These are phyloP conservation scores for Zhuqinia jingwanae DNA, from an alignment of 2,888 invertebrate genomes.

Conservation along the genomic window DNA sequence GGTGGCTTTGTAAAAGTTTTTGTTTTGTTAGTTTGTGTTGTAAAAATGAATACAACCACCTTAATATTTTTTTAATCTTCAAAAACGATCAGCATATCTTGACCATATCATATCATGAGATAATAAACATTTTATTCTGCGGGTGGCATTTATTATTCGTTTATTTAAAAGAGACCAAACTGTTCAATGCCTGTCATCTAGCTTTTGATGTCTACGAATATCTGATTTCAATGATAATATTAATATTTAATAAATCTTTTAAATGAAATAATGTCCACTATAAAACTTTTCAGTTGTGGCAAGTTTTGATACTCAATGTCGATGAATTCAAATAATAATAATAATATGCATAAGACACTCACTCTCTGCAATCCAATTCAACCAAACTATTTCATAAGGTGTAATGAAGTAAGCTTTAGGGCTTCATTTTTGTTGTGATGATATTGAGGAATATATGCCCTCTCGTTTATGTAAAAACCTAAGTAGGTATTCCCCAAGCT, in stretches of 20 bases:
- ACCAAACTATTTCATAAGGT: too few relatives aligned
- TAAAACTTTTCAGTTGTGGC: neutral
- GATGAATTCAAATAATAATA: neutral
- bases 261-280: too few relatives aligned
- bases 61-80: too few relatives aligned
- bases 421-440: neutral
- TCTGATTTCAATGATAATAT: constrained; percentile 34
- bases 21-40: too few relatives aligned
- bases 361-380: too few relatives aligned
- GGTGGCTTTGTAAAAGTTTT: too few relatives aligned
- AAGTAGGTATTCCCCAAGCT: too few relatives aligned
- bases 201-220: neutral
- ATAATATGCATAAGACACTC: neutral
- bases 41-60: too few relatives aligned
- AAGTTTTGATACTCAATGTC: too few relatives aligned
- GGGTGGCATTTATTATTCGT: neutral
- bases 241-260: neutral
- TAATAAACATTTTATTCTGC: neutral
- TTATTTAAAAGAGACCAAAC: neutral
- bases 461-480: too few relatives aligned
- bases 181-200: neutral
- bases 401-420: neutral
- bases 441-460: neutral
- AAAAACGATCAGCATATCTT: too few relatives aligned
- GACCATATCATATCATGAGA: too few relatives aligned